phyloP scores from a whole-genome alignment of 2,888 invertebrate genomes.

The Hanleya hanleyi region DNA sequence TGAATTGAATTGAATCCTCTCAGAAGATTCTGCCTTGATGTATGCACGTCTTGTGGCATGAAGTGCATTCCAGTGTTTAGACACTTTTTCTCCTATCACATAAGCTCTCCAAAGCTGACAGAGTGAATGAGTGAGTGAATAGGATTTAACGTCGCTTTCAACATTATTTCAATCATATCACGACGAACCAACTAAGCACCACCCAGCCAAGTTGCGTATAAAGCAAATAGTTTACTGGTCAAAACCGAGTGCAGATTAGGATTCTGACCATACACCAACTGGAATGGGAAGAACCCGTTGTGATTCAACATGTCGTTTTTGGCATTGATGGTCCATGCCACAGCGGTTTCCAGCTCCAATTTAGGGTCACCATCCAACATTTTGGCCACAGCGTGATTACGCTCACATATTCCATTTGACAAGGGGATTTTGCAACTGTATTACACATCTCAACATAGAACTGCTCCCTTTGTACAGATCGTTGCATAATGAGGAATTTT shows the following conservation, averaged over 20 bases:
- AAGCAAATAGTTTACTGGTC: conserved; percentile 7
- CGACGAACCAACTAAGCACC: too few species aligned
- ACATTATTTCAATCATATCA: too few species aligned
- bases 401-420: conserved; percentile 10
- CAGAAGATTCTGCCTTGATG: too few species aligned
- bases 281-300: too few species aligned
- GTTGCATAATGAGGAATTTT: background rate
- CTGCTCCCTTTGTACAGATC: background rate
- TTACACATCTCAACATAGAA: conserved; percentile 1
- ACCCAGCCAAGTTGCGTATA: too few species aligned
- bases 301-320: background rate
- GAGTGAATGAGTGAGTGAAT: too few species aligned
- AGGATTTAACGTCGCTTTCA: too few species aligned
- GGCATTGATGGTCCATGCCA: background rate
- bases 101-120: background rate
- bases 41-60: background rate
- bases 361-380: background rate
- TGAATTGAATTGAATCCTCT: too few species aligned
- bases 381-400: too few species aligned
- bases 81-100: background rate
- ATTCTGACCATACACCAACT: too few species aligned
- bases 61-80: background rate
- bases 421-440: background rate
- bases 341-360: too few species aligned
- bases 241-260: conserved; percentile 1